Conservation (phyloP, 2,113 vertebrate genomes). For the Peromyscus leucopus region DNA sequence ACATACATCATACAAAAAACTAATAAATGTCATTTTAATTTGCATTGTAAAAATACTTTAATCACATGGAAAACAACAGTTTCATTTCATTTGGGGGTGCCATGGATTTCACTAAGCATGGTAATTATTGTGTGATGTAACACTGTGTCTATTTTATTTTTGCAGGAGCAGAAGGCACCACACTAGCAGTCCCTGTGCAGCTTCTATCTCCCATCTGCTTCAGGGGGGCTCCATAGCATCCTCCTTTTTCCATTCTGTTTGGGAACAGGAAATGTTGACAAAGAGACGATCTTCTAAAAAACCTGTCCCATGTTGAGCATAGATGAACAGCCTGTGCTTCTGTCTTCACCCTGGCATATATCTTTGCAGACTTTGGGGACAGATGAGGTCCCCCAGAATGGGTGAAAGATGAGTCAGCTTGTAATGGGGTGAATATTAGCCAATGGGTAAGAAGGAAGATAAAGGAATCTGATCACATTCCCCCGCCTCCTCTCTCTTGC, state of each 20-base stretch:
- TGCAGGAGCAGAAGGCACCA: accelerated
- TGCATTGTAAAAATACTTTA: not conserved
- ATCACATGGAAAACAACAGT: not conserved
- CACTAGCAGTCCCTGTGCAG: not conserved
- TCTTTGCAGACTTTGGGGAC: not conserved
- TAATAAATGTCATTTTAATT: not conserved
- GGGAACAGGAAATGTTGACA: not conserved
- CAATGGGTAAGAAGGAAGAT: not conserved
- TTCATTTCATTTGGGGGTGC: not conserved
- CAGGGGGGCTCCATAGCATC: accelerated
- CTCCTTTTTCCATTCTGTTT: not conserved
- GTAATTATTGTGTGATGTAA: not conserved
- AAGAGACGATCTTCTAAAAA: not conserved
- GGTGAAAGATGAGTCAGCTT: not conserved
- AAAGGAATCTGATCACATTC: not conserved
- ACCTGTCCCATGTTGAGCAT: accelerated
- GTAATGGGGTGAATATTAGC: not conserved
- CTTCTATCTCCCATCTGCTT: not conserved
- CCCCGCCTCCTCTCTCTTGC: not conserved
- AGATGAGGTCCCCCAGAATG: not conserved
- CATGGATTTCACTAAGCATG: not conserved
- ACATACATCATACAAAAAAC: not conserved
- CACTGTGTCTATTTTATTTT: not conserved
- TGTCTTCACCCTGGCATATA: not conserved
- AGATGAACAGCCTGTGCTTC: not conserved